Conservation (phyloP, 2,113 vertebrate genomes). For the Antechinus stuartii region DNA sequence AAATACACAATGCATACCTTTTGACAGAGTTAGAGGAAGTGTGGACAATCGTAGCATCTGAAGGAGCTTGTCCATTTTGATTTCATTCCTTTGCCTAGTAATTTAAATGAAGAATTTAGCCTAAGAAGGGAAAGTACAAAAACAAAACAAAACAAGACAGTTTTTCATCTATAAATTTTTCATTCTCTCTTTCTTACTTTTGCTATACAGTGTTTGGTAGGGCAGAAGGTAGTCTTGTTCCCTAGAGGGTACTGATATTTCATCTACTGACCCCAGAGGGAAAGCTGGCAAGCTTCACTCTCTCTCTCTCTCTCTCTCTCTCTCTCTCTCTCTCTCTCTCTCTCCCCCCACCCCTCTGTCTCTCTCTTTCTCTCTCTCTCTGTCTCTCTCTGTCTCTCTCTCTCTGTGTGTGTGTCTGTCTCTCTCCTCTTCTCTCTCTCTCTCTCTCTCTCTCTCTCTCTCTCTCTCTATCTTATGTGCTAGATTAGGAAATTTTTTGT, state of each 20-base stretch:
- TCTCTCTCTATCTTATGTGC: too few species aligned
- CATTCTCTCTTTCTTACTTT: neutral
- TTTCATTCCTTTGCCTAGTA: neutral
- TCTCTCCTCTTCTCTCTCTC: neutral
- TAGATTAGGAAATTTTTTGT: too few species aligned
- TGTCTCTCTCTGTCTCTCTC: too few species aligned
- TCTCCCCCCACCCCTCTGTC: too few species aligned
- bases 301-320: too few species aligned
- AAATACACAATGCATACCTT: neutral
- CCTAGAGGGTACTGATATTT: neutral
- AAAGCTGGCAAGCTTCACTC: neutral
- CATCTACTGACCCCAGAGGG: neutral
- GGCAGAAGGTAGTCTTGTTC: neutral
- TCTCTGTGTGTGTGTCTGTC: neutral
- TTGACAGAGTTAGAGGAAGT: neutral
- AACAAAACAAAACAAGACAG: neutral
- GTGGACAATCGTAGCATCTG: constrained; percentile 5
- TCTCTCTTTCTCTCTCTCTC: too few species aligned
- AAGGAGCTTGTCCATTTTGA: neutral
- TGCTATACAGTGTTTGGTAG: too few species aligned
- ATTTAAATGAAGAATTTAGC: neutral
- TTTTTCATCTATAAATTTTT: neutral
- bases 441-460: too few species aligned
- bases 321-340: too few species aligned
- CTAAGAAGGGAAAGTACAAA: neutral